Conservation (phyloP, 2,797 vertebrate genomes). For the Lindbergichthys nudifrons region DNA sequence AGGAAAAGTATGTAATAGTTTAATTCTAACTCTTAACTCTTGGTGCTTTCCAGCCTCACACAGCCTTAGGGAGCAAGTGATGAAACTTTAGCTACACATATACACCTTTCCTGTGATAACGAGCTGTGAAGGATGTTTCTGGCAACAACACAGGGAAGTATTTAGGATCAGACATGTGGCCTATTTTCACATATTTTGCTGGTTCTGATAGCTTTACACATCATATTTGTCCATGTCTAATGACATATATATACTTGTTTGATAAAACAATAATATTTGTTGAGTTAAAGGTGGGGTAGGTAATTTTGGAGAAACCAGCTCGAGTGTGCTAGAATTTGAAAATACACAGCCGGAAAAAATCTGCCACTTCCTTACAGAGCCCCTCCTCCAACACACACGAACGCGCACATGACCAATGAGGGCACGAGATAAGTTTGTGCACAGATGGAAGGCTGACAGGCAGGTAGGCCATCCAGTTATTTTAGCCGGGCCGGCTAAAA, state of each 20-base stretch:
- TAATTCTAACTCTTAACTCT: background rate
- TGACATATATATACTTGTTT: background rate
- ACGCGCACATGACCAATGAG: no score
- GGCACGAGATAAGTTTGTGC: no score
- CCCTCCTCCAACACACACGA: no score
- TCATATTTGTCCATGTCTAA: conserved; percentile 2
- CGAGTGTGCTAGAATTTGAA: no score
- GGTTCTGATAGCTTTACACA: conserved; percentile 11
- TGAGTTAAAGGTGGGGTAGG: no score
- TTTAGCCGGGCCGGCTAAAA: no score
- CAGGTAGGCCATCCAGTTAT: no score
- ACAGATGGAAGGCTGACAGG: no score
- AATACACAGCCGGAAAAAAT: no score
- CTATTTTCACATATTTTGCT: conserved; percentile 34
- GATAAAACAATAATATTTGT: background rate
- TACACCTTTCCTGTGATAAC: conserved; percentile 18
- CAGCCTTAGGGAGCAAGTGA: conserved; percentile 1
- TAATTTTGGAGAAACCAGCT: no score
- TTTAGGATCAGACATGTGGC: conserved; percentile 32
- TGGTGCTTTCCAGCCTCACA: background rate
- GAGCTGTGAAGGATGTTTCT: conserved; percentile 30
- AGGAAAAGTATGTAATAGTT: background rate
- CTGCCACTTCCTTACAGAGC: no score
- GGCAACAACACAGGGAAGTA: conserved; percentile 11
- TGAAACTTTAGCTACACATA: conserved; percentile 24